A percentile compares a stretch with the other conserved stretches of the same genome.
These are phyloP conservation scores for Punctoribates punctum DNA, from an alignment of 2,888 invertebrate species.

Conservation along the genomic window DNA sequence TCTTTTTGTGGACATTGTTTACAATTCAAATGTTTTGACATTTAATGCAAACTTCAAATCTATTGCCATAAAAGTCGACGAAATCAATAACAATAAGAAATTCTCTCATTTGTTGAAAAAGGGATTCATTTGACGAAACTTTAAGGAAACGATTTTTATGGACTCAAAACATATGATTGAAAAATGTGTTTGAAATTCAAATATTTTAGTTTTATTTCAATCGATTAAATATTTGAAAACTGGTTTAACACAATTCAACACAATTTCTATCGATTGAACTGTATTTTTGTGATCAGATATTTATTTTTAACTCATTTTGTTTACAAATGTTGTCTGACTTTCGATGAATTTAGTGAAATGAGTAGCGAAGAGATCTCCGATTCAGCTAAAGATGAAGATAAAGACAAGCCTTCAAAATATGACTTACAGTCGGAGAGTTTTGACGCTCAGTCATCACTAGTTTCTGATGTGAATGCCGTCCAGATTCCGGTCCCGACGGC, in stretches of 20 bases:
- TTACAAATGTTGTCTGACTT: not conserved
- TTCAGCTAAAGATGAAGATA: not conserved
- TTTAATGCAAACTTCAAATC: not conserved
- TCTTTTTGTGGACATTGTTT: slow-evolving; percentile 27
- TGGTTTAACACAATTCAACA: too few relatives aligned
- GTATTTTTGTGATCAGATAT: too few relatives aligned
- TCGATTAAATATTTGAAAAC: too few relatives aligned
- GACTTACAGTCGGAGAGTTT: slow-evolving; percentile 51
- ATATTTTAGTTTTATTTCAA: too few relatives aligned
- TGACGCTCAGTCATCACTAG: slow-evolving; percentile 42
- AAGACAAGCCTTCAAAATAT: slow-evolving; percentile 49
- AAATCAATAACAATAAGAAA: not conserved
- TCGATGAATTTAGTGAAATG: not conserved
- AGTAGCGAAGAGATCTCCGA: not conserved
- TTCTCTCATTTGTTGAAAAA: too few relatives aligned
- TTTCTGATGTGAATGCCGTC: slow-evolving; percentile 30
- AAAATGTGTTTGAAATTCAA: too few relatives aligned
- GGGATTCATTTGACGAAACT: too few relatives aligned
- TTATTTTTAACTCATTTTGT: too few relatives aligned
- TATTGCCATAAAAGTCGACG: not conserved
- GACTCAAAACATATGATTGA: too few relatives aligned
- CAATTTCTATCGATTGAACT: too few relatives aligned
- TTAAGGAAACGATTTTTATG: too few relatives aligned
- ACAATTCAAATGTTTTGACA: not conserved
- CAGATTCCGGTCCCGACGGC: slow-evolving; percentile 36